These are phyloP conservation scores for Petrocephalus schoutedeni DNA, from an alignment of 2,797 vertebrate genomes.

Conservation along the genomic window DNA sequence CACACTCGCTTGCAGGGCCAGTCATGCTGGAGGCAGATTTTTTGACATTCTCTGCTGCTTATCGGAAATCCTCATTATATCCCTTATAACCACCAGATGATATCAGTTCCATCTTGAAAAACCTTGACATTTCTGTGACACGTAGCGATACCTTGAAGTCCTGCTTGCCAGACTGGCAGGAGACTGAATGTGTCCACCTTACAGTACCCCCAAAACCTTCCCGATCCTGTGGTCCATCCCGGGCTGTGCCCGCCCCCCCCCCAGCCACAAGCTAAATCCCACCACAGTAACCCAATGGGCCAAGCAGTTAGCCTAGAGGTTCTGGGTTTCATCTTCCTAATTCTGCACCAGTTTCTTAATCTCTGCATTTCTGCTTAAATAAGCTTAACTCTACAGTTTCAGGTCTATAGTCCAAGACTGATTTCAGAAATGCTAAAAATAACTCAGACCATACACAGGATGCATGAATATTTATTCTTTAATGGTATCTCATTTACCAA, in stretches of 20 bases:
- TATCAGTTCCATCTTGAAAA: not conserved
- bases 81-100: not conserved
- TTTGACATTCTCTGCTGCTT: not conserved
- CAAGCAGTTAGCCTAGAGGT: not conserved
- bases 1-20: not conserved
- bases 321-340: not conserved
- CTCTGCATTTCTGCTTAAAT: not conserved
- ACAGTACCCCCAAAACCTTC: not conserved
- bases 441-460: not conserved
- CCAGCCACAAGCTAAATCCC: not conserved
- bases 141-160: no score
- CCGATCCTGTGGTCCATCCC: not conserved
- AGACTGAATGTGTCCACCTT: not conserved
- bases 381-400: not conserved
- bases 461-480: not conserved
- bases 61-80: not conserved
- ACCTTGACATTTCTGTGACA: not conserved
- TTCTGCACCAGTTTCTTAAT: not conserved
- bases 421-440: not conserved
- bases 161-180: not conserved
- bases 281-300: not conserved
- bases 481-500: not conserved
- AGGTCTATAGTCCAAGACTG: not conserved
- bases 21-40: not conserved
- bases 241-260: not conserved